Evolutionary conservation across 2,797 vertebrate species (phyloP).

Genomic region (Sebastes vulpes): DNA sequence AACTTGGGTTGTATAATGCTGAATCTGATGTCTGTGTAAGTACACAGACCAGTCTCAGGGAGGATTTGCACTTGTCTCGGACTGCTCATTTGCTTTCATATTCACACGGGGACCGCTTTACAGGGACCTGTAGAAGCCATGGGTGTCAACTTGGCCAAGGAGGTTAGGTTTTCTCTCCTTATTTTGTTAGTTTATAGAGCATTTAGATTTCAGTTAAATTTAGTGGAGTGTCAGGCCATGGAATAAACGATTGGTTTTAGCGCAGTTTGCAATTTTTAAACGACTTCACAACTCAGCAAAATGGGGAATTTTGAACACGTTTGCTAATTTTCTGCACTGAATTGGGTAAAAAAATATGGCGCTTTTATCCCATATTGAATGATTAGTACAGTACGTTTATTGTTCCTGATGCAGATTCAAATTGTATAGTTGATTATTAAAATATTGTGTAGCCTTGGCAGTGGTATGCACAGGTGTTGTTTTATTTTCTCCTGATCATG

Average conservation of each 20-base stretch:
- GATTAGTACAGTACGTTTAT: background rate
- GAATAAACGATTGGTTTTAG: slow-evolving; percentile 1
- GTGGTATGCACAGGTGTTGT: background rate
- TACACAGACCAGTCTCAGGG: slow-evolving; percentile 75
- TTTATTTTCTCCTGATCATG: background rate
- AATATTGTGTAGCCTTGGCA: background rate
- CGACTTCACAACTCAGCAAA: background rate
- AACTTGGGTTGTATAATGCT: slow-evolving; percentile 52
- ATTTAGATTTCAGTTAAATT: slow-evolving; percentile 30
- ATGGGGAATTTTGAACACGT: background rate
- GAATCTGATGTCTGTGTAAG: slow-evolving; percentile 64
- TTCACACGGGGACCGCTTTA: slow-evolving; percentile 42
- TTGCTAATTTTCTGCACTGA: background rate
- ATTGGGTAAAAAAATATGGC: background rate
- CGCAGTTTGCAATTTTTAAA: background rate
- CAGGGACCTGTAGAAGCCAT: slow-evolving; percentile 26
- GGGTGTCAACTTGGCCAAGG: slow-evolving; percentile 2
- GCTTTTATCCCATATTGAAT: background rate
- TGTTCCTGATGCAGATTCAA: background rate
- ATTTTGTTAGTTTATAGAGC: slow-evolving; percentile 22
- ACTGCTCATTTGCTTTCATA: slow-evolving; percentile 65
- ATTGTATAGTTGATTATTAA: background rate
- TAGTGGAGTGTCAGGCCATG: slow-evolving; percentile 2
- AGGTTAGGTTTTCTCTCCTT: background rate
- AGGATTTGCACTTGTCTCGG: slow-evolving; percentile 76